phyloP scores from a whole-genome alignment of 2,888 invertebrate species.

The Hipparchia semele region DNA sequence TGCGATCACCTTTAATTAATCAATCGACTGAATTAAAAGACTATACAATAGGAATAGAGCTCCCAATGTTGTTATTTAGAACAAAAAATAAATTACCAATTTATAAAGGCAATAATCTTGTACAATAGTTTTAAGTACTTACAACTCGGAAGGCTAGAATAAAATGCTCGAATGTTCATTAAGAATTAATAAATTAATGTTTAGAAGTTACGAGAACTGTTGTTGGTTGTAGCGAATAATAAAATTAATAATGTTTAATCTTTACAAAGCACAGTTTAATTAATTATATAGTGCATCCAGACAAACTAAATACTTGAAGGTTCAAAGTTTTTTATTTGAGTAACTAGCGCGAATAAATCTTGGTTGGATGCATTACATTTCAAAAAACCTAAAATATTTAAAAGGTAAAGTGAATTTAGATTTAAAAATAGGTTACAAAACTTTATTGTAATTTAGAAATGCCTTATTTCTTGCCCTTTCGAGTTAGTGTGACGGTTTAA shows the following conservation, averaged over 20 bases:
- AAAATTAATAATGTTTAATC: background rate
- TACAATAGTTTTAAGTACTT: slow-evolving; percentile 5
- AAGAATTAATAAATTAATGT: background rate
- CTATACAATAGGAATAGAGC: slow-evolving; percentile 1
- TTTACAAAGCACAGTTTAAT: no score
- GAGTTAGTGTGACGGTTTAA: no score
- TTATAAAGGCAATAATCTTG: slow-evolving; percentile 12
- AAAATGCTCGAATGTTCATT: background rate
- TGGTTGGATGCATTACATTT: no score
- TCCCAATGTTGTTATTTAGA: background rate
- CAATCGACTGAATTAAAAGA: slow-evolving; percentile 13
- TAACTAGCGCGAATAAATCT: no score
- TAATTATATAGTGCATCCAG: no score
- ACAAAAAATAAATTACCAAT: background rate
- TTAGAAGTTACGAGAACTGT: background rate
- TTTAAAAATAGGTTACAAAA: no score
- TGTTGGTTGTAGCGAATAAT: background rate
- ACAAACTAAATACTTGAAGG: no score
- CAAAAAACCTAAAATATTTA: no score
- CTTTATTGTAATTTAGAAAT: no score
- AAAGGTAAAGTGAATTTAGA: no score
- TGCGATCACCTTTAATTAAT: background rate
- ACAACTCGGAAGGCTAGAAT: slow-evolving; percentile 8
- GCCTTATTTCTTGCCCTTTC: no score
- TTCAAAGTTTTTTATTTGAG: no score